Base-by-base conservation (phyloP, 2,797 vertebrate genomes). In the Pangasius sanitwongsei region DNA sequence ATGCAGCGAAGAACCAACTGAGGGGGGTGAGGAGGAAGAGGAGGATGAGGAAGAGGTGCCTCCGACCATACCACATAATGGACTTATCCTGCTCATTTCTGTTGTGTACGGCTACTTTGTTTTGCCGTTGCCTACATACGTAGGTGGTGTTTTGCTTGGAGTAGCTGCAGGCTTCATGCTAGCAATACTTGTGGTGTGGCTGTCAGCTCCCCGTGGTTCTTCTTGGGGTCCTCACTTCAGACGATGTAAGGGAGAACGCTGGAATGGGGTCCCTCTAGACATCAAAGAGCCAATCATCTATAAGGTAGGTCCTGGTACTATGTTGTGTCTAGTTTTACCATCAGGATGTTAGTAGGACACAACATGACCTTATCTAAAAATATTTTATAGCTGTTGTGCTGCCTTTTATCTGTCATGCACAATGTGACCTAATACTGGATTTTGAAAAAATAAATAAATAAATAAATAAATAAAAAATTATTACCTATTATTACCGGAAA, bases 221-320 rank as follows among this genome's bases (percentile, higher is more conserved):
- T 94, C 94, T 48, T 91, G 93, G 89, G 80, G 90, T 53, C 94
- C 91, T 63, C 93, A 92, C 85, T 93, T 87, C 81, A 93, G 87
- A 90, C 95, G 86, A 93, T 88, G 78, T 84, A 87, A 90, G 69
- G 92, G 92, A 83, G 93, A 94, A 83, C 93, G 74, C 57, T 94
- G 95, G 95, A 95, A 95, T 87, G 90, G 95, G 44, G 92, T 93
- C 82, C 95, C 95, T 91, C 92, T 99, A 89, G 97, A 98, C 91
- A 98, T 99, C 93, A 96, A 96, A 92, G 97, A 99, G 93, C 99
- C 98, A 44, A 96, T 97, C 90, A 97, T 98, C 89, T 94, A 97
- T 82, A 99, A 99, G 98, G 99, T 99, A 88, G 94, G 97, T 92
- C 55, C 20, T 57, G 8, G 50, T 89, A n/a, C 59, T 86, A 57